These are phyloP conservation scores for Galeopsomyia nigrocyanea DNA, from an alignment of 2,888 invertebrate species.

Conservation along the genomic window DNA sequence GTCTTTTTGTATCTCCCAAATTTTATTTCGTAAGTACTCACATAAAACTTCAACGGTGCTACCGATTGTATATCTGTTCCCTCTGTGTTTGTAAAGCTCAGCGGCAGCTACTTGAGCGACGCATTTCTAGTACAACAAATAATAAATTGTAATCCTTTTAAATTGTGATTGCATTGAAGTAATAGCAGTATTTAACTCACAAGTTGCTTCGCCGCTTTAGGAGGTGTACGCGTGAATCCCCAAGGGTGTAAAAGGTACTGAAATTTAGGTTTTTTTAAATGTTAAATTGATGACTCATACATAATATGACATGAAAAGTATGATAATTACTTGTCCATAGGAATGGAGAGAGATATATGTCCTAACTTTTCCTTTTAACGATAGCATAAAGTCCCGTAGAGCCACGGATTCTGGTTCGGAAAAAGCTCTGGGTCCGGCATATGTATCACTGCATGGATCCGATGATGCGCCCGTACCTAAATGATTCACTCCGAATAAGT, in stretches of 20 bases:
- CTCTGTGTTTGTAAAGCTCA: slow-evolving; percentile 31
- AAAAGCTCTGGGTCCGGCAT: slow-evolving; percentile 74
- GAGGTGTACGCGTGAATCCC: slow-evolving; percentile 73
- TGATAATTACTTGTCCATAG: slow-evolving; percentile 75
- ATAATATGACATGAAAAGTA: slow-evolving; percentile 2
- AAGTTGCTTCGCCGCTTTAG: slow-evolving; percentile 55
- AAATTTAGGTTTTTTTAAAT: slow-evolving; percentile 17
- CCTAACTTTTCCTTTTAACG: slow-evolving; percentile 70
- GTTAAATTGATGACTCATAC: background rate
- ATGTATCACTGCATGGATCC: slow-evolving; percentile 73
- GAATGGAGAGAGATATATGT: slow-evolving; percentile 83
- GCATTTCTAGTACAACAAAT: slow-evolving; percentile 8
- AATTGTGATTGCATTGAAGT: too few relatives aligned
- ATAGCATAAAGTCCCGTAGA: slow-evolving; percentile 73
- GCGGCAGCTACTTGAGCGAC: slow-evolving; percentile 39
- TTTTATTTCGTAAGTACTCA: slow-evolving; percentile 26
- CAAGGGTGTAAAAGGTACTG: slow-evolving; percentile 78
- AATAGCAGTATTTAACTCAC: slow-evolving; percentile 9
- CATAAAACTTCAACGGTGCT: slow-evolving; percentile 47
- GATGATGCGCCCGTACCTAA: slow-evolving; percentile 58
- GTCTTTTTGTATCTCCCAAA: too few relatives aligned
- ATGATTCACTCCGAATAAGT: background rate
- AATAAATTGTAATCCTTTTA: background rate
- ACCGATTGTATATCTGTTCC: slow-evolving; percentile 41
- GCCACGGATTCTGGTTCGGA: slow-evolving; percentile 77